A percentile compares a stretch with the other conserved stretches of the same genome.
Conservation (phyloP, 2,888 invertebrate genomes). For the Limnephilus rhombicus region DNA sequence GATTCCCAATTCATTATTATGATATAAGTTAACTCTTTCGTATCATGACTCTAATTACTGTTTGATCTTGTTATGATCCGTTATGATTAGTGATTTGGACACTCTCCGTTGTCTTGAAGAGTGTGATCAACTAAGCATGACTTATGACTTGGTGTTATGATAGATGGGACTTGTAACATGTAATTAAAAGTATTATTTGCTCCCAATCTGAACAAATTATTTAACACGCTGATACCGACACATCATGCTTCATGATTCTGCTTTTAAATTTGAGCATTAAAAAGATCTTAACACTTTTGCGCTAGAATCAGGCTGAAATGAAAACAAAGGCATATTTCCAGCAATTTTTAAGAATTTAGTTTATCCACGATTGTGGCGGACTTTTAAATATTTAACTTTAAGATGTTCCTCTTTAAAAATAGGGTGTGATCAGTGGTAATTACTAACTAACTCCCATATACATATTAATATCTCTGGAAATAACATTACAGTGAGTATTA, state of each 20-base stretch:
- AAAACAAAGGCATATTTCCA: background rate
- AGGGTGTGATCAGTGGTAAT: no score
- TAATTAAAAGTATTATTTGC: background rate
- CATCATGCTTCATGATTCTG: background rate
- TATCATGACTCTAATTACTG: background rate
- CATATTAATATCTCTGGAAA: no score
- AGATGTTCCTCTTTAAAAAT: no score
- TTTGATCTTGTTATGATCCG: slow-evolving; percentile 7
- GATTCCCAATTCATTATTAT: background rate
- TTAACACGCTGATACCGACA: background rate
- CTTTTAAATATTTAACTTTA: no score
- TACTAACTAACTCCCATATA: no score
- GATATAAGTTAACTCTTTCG: background rate
- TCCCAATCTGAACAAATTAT: background rate
- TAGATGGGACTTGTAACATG: background rate
- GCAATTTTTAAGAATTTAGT: background rate
- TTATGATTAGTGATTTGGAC: background rate
- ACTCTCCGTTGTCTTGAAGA: background rate
- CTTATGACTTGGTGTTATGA: background rate
- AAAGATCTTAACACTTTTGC: background rate
- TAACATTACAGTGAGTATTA: no score
- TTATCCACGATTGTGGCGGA: no score
- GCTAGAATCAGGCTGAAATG: background rate
- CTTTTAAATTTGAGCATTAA: background rate
- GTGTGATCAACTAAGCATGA: slow-evolving; percentile 11